Evolutionary conservation across 2,113 vertebrate genomes (phyloP).

Genomic region (Hippocampus abdominalis): DNA sequence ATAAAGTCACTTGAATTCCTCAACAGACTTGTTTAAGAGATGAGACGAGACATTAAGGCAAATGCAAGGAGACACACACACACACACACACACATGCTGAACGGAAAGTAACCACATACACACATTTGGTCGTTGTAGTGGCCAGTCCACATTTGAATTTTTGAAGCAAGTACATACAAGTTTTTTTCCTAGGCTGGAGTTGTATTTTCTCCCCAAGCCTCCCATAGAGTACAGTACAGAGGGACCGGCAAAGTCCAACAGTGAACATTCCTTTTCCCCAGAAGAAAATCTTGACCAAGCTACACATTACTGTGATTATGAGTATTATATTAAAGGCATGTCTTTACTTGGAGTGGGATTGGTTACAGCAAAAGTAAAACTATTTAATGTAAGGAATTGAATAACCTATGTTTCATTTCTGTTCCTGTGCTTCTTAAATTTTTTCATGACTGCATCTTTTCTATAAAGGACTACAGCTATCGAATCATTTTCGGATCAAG

Average conservation of each 20-base stretch:
- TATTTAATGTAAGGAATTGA: no score
- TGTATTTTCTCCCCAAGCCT: constrained; percentile 18
- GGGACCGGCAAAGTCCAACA: background rate
- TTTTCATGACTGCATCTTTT: no score
- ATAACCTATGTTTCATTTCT: no score
- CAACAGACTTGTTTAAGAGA: constrained; percentile 36
- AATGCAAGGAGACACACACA: constrained; percentile 38
- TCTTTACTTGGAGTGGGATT: no score
- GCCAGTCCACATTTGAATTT: background rate
- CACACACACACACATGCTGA: constrained; percentile 17
- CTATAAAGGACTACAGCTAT: no score
- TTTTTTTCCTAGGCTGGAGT: constrained; percentile 5
- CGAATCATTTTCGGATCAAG: no score
- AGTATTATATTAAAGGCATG: no score
- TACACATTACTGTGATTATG: background rate
- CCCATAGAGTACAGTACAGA: constrained; percentile 21
- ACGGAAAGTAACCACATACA: constrained; percentile 23
- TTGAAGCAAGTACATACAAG: background rate
- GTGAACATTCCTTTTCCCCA: background rate
- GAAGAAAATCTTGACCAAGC: background rate
- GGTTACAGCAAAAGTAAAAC: no score
- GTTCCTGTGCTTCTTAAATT: no score
- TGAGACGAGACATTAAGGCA: constrained; percentile 61
- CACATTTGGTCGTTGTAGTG: background rate
- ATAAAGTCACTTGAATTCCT: constrained; percentile 21